These are phyloP conservation scores for Enteromius fasciolatus DNA, from an alignment of 2,797 vertebrate species.

Conservation along the genomic window DNA sequence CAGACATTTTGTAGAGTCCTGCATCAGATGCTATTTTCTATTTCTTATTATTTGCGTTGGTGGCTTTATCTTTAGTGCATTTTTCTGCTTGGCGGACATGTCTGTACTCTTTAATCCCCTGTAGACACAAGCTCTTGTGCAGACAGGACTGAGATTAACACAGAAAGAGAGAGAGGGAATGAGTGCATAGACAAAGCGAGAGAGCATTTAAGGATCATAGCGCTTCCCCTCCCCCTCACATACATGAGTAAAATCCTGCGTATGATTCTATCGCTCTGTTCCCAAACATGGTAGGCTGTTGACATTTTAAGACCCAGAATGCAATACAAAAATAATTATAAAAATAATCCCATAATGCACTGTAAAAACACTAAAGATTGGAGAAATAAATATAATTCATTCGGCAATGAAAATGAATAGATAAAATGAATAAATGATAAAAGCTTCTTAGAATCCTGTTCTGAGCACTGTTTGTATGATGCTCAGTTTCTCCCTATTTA, in stretches of 20 bases:
- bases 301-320: not conserved
- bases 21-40: conserved; percentile 24
- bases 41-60: not conserved
- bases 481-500: not conserved
- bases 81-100: conserved; percentile 49
- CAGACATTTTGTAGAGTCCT: not conserved
- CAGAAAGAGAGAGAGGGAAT: conserved; percentile 54
- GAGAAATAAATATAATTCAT: not conserved
- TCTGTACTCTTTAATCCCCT: conserved; percentile 71
- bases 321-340: not conserved
- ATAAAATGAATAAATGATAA: not conserved
- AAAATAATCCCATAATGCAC: not conserved
- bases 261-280: not conserved
- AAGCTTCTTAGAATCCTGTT: not conserved
- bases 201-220: conserved; percentile 26
- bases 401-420: not conserved
- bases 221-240: not conserved
- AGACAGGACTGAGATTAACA: conserved; percentile 51
- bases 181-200: conserved; percentile 15
- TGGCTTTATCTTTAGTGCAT: conserved; percentile 32
- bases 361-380: not conserved
- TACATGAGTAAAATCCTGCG: not conserved
- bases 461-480: not conserved
- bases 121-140: conserved; percentile 71
- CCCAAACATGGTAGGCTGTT: not conserved